Evolutionary conservation across 2,113 vertebrate genomes (phyloP).

Genomic region (Eptesicus fuscus): DNA sequence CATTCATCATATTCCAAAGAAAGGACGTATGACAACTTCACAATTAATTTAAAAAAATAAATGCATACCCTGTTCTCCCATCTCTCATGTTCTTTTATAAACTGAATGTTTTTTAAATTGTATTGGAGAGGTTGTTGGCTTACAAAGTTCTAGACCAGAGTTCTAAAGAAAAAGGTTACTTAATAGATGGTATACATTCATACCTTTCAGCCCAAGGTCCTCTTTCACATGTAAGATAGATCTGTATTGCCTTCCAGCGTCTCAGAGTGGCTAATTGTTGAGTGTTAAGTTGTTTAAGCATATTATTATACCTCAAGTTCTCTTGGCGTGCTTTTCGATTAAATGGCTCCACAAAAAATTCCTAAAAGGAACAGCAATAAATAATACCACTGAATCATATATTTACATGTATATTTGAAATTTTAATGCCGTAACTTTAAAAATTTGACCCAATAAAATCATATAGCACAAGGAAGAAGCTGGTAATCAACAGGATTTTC

Average conservation of each 20-base stretch:
- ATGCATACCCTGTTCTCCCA: not conserved
- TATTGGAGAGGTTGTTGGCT: not conserved
- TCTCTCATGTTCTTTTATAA: not conserved
- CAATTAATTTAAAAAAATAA: not conserved
- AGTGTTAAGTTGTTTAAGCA: constrained; percentile 92
- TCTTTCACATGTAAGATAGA: constrained; percentile 91
- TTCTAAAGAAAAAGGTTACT: not conserved
- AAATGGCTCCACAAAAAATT: constrained; percentile 95
- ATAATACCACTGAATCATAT: not conserved
- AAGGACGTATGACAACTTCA: not conserved
- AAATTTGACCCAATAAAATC: constrained; percentile 14
- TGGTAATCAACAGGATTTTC: not conserved
- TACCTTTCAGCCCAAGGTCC: constrained; percentile 96
- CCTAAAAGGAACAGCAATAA: constrained; percentile 79
- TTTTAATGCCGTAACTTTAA: not conserved
- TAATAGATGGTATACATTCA: not conserved
- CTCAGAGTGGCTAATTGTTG: constrained; percentile 88
- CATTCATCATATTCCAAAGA: not conserved
- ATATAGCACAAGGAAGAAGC: not conserved
- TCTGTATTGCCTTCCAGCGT: constrained; percentile 91
- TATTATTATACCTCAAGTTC: constrained; percentile 95
- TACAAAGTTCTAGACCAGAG: not conserved
- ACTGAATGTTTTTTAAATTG: not conserved
- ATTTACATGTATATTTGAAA: not conserved
- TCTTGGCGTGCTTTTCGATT: constrained; percentile 93